Conservation (phyloP, 2,888 invertebrate species). For the Lithodes maja region DNA sequence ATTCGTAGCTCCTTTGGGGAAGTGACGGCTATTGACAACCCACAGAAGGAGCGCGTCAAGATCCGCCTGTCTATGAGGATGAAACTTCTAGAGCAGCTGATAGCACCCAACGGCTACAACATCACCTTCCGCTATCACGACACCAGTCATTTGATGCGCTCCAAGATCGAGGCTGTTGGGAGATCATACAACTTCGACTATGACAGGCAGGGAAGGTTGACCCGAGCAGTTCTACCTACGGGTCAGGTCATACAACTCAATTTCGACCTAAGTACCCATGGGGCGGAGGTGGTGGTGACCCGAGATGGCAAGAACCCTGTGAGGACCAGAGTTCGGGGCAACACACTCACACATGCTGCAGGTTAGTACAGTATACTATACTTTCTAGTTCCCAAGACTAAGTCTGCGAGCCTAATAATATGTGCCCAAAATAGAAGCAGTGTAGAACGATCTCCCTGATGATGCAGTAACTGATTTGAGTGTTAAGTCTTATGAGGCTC, state of each 20-base stretch:
- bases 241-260: conserved; percentile 91
- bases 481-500: too few species aligned
- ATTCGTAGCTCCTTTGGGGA: conserved; percentile 76
- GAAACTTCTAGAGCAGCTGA: conserved; percentile 87
- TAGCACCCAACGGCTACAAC: conserved; percentile 94
- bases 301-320: conserved; percentile 66
- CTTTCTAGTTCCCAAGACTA: too few species aligned
- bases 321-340: conserved; percentile 62
- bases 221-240: conserved; percentile 95
- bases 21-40: conserved; percentile 89
- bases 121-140: conserved; percentile 95
- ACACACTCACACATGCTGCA: conserved; percentile 58
- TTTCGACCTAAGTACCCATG: conserved; percentile 92
- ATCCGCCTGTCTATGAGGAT: conserved; percentile 54
- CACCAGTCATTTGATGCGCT: conserved; percentile 90
- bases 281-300: conserved; percentile 77
- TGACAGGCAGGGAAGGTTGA: conserved; percentile 94
- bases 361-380: conserved; percentile 36
- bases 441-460: too few species aligned
- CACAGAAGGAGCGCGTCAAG: conserved; percentile 76
- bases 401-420: too few species aligned
- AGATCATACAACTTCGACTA: conserved; percentile 95
- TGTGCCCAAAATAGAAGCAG: too few species aligned
- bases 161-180: conserved; percentile 85
- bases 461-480: too few species aligned